Conservation (phyloP, 2,113 vertebrate genomes). For the Tiliqua scincoides region DNA sequence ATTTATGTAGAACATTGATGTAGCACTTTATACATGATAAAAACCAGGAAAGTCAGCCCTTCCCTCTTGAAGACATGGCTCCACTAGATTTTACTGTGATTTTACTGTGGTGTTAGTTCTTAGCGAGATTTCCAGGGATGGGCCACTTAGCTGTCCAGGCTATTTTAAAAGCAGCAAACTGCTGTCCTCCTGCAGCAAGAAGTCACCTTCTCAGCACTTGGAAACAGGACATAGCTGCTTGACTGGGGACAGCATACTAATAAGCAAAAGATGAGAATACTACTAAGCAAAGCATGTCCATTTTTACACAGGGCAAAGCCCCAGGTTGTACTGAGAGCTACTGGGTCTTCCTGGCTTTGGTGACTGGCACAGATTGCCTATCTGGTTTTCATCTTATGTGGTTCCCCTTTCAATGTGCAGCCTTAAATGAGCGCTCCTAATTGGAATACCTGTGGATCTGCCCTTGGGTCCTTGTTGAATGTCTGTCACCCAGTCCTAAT, state of each 20-base stretch:
- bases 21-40: too few relatives aligned
- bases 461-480: conserved; percentile 19
- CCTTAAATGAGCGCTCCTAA: conserved; percentile 30
- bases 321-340: neutral
- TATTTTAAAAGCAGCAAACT: neutral
- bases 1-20: too few relatives aligned
- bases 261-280: neutral
- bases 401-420: neutral
- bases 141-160: neutral
- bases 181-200: neutral
- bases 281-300: neutral
- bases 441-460: conserved; percentile 46
- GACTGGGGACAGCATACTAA: neutral
- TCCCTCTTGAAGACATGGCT: neutral
- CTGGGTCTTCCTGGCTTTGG: neutral
- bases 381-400: neutral
- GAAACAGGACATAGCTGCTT: too few relatives aligned
- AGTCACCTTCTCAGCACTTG: neutral
- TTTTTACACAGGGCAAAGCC: neutral
- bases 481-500: neutral
- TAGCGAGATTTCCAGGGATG: neutral
- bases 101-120: neutral
- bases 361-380: conserved; percentile 6
- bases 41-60: too few relatives aligned
- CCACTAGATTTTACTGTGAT: neutral